A percentile compares a stretch with the other conserved stretches of the same genome.
Conservation (phyloP, 2,888 invertebrate genomes). For the Crocallis elinguaria region DNA sequence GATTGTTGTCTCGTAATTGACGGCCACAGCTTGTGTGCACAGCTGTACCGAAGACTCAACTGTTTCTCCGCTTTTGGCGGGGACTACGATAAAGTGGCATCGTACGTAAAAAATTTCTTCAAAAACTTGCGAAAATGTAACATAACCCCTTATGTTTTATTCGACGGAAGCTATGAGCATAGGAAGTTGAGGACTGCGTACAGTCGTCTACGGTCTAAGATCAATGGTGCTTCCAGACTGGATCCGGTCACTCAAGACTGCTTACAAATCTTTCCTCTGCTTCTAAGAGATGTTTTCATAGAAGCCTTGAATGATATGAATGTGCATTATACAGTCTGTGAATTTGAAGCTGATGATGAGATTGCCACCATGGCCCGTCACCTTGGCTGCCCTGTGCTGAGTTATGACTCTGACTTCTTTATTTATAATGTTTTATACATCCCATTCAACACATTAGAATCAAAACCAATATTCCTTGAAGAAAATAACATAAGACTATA, state of each 20-base stretch:
- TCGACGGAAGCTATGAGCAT: constrained; percentile 91
- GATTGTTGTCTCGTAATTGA: constrained; percentile 90
- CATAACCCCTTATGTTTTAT: constrained; percentile 88
- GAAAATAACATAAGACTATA: constrained; percentile 58
- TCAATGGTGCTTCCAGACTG: constrained; percentile 82
- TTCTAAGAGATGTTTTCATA: constrained; percentile 90
- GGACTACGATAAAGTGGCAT: constrained; percentile 92
- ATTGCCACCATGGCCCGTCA: constrained; percentile 92
- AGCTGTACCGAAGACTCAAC: constrained; percentile 87
- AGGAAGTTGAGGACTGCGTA: constrained; percentile 89
- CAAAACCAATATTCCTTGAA: constrained; percentile 64
- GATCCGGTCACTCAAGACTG: constrained; percentile 83
- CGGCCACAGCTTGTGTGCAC: constrained; percentile 90
- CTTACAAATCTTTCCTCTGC: constrained; percentile 88
- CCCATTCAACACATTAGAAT: constrained; percentile 88
- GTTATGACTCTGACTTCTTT: constrained; percentile 97
- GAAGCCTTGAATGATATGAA: constrained; percentile 87
- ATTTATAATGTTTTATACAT: constrained; percentile 94
- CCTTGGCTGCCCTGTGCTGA: constrained; percentile 93
- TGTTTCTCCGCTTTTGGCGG: constrained; percentile 92
- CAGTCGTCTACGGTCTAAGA: constrained; percentile 84
- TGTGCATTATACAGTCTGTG: constrained; percentile 88
- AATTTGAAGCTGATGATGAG: constrained; percentile 96
- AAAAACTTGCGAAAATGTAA: constrained; percentile 88
- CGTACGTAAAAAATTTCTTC: constrained; percentile 88